Conservation (phyloP, 1,140 invertebrate species). For the Coptotermes formosanus region DNA sequence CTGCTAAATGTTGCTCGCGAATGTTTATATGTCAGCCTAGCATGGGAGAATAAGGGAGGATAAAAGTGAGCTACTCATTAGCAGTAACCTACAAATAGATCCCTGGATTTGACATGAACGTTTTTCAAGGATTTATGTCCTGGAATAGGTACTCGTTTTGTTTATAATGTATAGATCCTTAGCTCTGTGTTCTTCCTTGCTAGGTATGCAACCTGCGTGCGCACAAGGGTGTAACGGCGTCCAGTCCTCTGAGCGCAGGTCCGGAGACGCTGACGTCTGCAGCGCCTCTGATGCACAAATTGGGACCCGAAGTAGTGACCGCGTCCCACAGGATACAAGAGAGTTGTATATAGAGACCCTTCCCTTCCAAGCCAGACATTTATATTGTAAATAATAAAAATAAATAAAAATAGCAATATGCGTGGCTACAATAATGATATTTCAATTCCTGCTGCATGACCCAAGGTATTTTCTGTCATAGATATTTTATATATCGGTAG, state of each 20-base stretch:
- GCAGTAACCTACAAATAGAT: no score
- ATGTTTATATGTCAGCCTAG: no score
- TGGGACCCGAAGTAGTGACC: slow-evolving; percentile 73
- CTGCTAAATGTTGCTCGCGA: no score
- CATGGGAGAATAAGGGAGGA: no score
- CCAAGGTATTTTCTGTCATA: background rate
- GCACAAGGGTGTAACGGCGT: slow-evolving; percentile 34
- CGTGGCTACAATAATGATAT: background rate
- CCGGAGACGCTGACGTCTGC: background rate
- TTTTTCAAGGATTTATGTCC: no score
- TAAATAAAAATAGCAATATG: slow-evolving; percentile 20
- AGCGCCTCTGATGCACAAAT: slow-evolving; percentile 26
- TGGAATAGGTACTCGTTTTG: no score
- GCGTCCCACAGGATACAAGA: slow-evolving; percentile 80
- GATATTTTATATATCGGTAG: no score
- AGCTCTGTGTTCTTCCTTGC: background rate
- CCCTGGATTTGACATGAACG: no score
- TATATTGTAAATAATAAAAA: slow-evolving; percentile 27
- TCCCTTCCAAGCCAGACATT: background rate
- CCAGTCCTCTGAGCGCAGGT: slow-evolving; percentile 18
- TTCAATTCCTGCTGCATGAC: background rate
- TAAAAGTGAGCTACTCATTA: no score
- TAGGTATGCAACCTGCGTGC: slow-evolving; percentile 28
- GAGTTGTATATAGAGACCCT: slow-evolving; percentile 71
- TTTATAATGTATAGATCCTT: no score